These are phyloP conservation scores for Pithecia hirsuta DNA, from an alignment of 2,797 vertebrate genomes.

Conservation along the genomic window DNA sequence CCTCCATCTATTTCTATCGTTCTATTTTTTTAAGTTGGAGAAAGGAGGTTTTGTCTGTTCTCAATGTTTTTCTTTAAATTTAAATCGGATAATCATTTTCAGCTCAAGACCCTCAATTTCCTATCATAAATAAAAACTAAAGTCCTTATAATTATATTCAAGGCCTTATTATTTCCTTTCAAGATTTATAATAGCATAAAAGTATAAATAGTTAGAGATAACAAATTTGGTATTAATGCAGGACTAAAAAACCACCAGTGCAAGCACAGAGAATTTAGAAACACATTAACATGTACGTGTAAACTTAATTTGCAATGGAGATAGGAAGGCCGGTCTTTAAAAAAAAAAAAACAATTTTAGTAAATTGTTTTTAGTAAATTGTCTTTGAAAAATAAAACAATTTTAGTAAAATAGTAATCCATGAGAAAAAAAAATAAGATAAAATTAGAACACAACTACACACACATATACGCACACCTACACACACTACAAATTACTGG, in stretches of 20 bases:
- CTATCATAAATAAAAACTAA: not conserved
- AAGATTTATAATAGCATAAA: not conserved
- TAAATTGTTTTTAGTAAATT: not conserved
- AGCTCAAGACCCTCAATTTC: not conserved
- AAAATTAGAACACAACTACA: not conserved
- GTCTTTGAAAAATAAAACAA: not conserved
- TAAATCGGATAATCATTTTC: not conserved
- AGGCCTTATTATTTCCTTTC: not conserved
- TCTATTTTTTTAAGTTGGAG: not conserved
- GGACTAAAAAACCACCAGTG: not conserved
- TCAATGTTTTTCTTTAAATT: not conserved
- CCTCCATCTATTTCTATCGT: not conserved
- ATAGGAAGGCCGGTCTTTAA: not conserved
- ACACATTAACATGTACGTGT: not conserved
- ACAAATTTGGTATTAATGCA: not conserved
- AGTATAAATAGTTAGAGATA: not conserved
- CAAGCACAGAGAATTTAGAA: not conserved
- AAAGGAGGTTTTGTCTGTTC: not conserved
- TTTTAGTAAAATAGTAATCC: not conserved
- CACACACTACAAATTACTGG: not conserved
- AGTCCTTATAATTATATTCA: not conserved
- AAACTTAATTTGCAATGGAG: not conserved
- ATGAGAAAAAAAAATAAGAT: not conserved
- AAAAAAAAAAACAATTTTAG: not conserved
- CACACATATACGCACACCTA: not conserved